These are phyloP conservation scores for Anolis sagrei DNA, from an alignment of 2,113 vertebrate species.

Conservation along the genomic window DNA sequence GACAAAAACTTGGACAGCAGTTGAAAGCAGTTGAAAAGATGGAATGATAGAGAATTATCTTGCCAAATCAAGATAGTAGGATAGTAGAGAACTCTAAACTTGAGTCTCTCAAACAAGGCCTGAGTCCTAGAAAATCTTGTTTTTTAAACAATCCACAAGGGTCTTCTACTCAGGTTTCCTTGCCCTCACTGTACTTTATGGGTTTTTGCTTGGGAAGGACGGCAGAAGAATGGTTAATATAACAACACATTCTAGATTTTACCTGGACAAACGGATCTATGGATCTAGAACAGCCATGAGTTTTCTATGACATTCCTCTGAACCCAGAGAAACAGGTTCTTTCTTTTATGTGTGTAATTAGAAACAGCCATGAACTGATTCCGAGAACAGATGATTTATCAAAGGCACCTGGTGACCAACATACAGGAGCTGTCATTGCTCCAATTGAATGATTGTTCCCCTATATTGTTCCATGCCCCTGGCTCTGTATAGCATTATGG, in stretches of 20 bases:
- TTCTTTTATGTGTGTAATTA: background rate
- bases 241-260: background rate
- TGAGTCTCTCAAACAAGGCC: background rate
- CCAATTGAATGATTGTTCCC: conserved; percentile 15
- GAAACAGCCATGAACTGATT: conserved; percentile 26
- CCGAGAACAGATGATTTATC: conserved; percentile 3
- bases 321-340: background rate
- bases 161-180: background rate
- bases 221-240: background rate
- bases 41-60: too few relatives aligned
- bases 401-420: conserved; percentile 26
- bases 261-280: background rate
- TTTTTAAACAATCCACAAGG: background rate
- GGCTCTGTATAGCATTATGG: background rate
- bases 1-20: too few relatives aligned
- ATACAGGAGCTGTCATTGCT: conserved; percentile 24
- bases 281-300: background rate
- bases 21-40: too few relatives aligned
- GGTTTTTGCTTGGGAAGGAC: background rate
- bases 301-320: background rate
- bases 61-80: too few relatives aligned
- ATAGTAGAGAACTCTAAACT: too few relatives aligned
- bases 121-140: background rate
- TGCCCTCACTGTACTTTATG: background rate
- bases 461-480: background rate